Evolutionary conservation across 2,113 vertebrate species (phyloP).

Genomic region (Cnemophilus loriae): DNA sequence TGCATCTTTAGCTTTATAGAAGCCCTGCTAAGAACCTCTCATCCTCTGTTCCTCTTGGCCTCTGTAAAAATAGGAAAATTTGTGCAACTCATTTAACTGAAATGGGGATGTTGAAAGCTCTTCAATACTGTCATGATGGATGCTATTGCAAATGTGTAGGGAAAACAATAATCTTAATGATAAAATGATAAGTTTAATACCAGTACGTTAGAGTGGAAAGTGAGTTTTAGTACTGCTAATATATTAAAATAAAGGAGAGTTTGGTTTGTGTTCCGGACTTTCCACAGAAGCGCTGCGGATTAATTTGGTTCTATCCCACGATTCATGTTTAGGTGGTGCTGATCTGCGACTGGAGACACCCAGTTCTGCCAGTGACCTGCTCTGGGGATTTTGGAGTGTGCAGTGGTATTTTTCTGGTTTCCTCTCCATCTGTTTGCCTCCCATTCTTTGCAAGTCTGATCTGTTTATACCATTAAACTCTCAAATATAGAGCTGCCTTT

Average conservation of each 20-base stretch:
- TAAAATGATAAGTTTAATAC: constrained; percentile 26
- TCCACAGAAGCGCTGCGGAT: not conserved
- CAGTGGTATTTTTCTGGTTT: not conserved
- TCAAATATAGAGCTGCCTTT: not conserved
- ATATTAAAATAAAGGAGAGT: not conserved
- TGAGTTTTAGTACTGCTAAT: not conserved
- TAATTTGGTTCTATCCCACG: not conserved
- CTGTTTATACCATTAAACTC: constrained; percentile 13
- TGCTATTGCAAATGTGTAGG: constrained; percentile 1
- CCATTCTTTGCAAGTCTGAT: not conserved
- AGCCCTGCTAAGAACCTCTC: not conserved
- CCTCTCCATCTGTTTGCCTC: not conserved
- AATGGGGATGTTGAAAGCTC: constrained; percentile 25
- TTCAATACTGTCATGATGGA: constrained; percentile 12
- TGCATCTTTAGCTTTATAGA: not conserved
- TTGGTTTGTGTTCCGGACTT: not conserved
- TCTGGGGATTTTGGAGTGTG: not conserved
- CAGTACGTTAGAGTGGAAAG: not conserved
- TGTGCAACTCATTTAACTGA: constrained; percentile 18
- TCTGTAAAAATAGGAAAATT: constrained; percentile 6
- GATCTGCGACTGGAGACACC: not conserved
- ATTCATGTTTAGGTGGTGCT: not conserved
- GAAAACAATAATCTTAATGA: constrained; percentile 43
- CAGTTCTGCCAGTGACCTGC: not conserved
- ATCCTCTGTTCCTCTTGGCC: not conserved